Base-by-base conservation (phyloP, 2,797 vertebrate genomes). In the Sebastes nivosus region DNA sequence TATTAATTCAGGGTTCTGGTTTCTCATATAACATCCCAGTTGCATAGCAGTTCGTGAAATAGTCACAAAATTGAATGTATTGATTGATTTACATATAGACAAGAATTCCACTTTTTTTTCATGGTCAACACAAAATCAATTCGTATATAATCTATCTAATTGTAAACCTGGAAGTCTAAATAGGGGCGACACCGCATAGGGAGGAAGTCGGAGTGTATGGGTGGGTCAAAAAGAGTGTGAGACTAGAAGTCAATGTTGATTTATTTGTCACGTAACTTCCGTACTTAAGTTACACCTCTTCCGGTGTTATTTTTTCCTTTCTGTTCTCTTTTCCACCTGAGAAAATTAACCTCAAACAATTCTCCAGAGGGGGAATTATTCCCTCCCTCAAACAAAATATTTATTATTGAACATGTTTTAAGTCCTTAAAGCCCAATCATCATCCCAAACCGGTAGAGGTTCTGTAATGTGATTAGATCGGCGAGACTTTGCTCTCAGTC, bases 401-500 rank as follows among this genome's bases (percentile, higher is more conserved):
- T 10, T 75, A 34, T 64, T 58, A 14, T 46, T 59, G 18, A 73
- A 13, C 74, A 63, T 42, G 18, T 38, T 66, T 27, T 30, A 58
- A 58, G 27, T 20, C 72, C 32, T 54, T 18, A 24, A 61, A 50
- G 52, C 63, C 3, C 16, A 7, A 8, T 22, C 18, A 30, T 59
- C 10, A 46, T 22, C 38, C 36, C 12, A 10, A 29, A 27, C 42
- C 36, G 57, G 20, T 65, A 38, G 65, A 11, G 4, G 8, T 8
- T 24, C 64, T 55, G 52, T 75, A 55, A 78, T 76, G 71, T 46
- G 80, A 87, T 80, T 57, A 57, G 38, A 75, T 65, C 14, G 27
- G n/a, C 9, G 6, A 32, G 32, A 27, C 60, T 60, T 25, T 27
- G 59, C 75, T 42, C 59, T 75, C 63, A 27, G 7, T 71, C 67